Percentiles rank a stretch among this genome's conserved stretches.
These are phyloP conservation scores for Numenius phaeopus DNA, from an alignment of 2,797 vertebrate species.

Conservation along the genomic window DNA sequence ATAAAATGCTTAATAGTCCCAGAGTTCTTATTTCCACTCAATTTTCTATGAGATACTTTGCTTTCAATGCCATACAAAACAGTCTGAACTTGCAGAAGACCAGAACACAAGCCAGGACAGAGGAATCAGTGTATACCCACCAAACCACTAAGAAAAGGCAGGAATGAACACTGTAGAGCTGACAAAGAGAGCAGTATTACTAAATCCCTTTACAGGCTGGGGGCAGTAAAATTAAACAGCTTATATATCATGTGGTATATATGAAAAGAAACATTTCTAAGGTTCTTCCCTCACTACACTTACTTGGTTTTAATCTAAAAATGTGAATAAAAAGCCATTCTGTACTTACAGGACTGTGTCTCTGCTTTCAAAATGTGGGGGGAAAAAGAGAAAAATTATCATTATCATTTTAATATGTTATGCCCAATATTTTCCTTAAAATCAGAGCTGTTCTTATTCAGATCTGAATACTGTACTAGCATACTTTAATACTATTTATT, in stretches of 20 bases:
- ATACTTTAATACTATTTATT: neutral
- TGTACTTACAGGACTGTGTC: conserved; percentile 84
- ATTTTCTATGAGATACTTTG: neutral
- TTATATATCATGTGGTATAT: neutral
- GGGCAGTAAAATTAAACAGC: neutral
- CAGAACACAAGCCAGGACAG: neutral
- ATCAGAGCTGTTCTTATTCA: neutral
- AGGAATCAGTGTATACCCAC: neutral
- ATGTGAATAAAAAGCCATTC: conserved; percentile 61
- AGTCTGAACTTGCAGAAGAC: neutral
- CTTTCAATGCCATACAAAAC: neutral
- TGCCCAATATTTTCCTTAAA: neutral
- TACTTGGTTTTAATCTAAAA: conserved; percentile 58
- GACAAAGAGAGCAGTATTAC: neutral
- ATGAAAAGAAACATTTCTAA: neutral
- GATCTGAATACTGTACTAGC: neutral
- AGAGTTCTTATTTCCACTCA: neutral
- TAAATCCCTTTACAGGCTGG: neutral
- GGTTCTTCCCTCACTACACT: neutral
- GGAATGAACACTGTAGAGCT: neutral
- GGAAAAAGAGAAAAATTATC: conserved; percentile 15
- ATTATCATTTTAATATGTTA: conserved; percentile 1
- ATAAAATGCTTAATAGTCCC: neutral
- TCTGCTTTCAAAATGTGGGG: conserved; percentile 75
- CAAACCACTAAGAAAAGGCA: neutral